These are phyloP conservation scores for Diadromus collaris DNA, from an alignment of 2,888 invertebrate genomes.

Conservation along the genomic window DNA sequence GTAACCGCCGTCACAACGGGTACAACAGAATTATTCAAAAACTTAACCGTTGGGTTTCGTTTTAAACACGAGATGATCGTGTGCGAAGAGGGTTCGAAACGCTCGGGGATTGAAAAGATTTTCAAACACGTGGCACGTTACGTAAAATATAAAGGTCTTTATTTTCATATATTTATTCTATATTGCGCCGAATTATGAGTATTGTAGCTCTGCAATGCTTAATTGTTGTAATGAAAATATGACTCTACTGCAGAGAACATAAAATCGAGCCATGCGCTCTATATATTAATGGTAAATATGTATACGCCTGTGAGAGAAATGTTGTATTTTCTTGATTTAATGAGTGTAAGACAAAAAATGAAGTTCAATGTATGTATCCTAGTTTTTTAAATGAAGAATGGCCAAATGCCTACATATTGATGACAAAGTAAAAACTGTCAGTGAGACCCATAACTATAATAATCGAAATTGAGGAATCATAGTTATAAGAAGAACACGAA, in stretches of 20 bases:
- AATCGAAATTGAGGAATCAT: neutral
- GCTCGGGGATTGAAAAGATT: too few species aligned
- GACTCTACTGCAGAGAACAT: neutral
- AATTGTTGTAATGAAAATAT: neutral
- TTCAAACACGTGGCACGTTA: too few species aligned
- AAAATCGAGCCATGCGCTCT: neutral
- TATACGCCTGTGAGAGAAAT: neutral
- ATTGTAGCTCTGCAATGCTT: conserved; percentile 51
- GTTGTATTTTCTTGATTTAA: neutral
- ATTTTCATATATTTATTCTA: too few species aligned
- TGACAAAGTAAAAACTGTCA: neutral
- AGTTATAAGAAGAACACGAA: neutral
- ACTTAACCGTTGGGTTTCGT: too few species aligned
- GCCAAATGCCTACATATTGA: neutral
- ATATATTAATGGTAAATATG: neutral
- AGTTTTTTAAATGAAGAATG: neutral
- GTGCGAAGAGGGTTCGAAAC: too few species aligned
- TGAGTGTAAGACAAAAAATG: neutral
- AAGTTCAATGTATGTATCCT: neutral
- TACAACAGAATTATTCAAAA: too few species aligned
- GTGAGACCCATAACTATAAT: neutral
- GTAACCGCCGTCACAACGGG: too few species aligned
- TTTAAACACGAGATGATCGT: too few species aligned
- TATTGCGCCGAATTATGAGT: conserved; percentile 55
- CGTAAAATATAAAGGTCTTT: too few species aligned